phyloP scores from a whole-genome alignment of 2,797 vertebrate genomes.

The Alauda arvensis region DNA sequence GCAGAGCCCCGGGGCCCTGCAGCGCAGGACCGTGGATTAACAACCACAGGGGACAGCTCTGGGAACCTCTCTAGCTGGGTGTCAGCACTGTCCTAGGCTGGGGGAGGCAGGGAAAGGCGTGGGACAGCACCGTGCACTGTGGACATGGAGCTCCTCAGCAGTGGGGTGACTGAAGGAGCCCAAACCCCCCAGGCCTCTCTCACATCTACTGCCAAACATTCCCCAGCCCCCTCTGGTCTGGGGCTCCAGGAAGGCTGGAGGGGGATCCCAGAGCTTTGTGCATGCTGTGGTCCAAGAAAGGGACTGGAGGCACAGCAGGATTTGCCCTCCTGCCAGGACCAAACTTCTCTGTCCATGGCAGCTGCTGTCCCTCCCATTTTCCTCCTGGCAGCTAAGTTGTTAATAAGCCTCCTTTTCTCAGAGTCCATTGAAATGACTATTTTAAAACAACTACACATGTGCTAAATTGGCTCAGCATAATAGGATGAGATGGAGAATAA shows the following conservation, averaged over 20 bases:
- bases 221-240: background rate
- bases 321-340: background rate
- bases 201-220: fast-evolving
- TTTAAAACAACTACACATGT: constrained; percentile 67
- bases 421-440: constrained; percentile 58
- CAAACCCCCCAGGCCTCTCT: background rate
- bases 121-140: fast-evolving
- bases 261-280: background rate
- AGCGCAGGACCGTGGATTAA: background rate
- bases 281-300: background rate
- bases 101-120: background rate
- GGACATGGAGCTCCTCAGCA: fast-evolving
- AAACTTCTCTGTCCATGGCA: background rate
- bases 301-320: background rate
- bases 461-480: constrained; percentile 67
- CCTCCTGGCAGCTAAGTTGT: constrained; percentile 52
- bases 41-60: background rate
- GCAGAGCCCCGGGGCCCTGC: background rate
- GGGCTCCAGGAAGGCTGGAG: background rate
- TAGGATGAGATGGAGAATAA: constrained; percentile 63
- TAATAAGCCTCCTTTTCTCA: constrained; percentile 55
- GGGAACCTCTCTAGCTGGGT: background rate
- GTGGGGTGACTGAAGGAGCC: fast-evolving
- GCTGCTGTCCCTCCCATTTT: constrained; percentile 23
- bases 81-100: fast-evolving